phyloP scores from a whole-genome alignment of 2,113 vertebrate species.

The Ciconia boyciana region DNA sequence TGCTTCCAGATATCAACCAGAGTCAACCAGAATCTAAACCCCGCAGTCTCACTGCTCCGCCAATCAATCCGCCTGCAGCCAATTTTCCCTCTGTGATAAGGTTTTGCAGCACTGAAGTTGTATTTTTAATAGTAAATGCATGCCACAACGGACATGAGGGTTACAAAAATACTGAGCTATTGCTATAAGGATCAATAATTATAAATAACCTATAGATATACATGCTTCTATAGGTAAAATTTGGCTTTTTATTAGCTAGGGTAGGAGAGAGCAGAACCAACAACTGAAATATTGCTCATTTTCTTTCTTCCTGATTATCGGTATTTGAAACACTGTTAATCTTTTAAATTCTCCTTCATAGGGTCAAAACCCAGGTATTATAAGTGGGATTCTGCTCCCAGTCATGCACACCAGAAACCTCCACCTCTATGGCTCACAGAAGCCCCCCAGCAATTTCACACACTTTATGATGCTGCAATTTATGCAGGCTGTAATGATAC shows the following conservation, averaged over 20 bases:
- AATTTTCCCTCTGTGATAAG: neutral
- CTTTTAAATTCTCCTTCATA: neutral
- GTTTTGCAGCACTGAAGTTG: neutral
- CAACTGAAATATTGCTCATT: neutral
- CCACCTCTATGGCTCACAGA: neutral
- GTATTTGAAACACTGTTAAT: neutral
- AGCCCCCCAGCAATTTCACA: neutral
- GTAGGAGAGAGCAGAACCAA: neutral
- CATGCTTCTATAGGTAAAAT: neutral
- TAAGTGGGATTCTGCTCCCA: neutral
- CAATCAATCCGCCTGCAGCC: neutral
- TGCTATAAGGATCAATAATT: neutral
- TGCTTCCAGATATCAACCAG: neutral
- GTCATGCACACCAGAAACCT: neutral
- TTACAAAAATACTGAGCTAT: neutral
- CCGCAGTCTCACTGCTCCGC: neutral
- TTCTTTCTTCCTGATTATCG: neutral
- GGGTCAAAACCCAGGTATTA: neutral
- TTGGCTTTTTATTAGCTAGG: neutral
- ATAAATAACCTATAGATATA: neutral
- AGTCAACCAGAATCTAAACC: neutral
- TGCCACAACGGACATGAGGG: neutral
- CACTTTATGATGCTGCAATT: constrained; percentile 28
- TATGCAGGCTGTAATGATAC: neutral
- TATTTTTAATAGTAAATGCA: neutral